Evolutionary conservation across 2,888 invertebrate species (phyloP), one percentile per base, ranked within the genome.

Genomic region (Nomada fabriciana): DNA sequence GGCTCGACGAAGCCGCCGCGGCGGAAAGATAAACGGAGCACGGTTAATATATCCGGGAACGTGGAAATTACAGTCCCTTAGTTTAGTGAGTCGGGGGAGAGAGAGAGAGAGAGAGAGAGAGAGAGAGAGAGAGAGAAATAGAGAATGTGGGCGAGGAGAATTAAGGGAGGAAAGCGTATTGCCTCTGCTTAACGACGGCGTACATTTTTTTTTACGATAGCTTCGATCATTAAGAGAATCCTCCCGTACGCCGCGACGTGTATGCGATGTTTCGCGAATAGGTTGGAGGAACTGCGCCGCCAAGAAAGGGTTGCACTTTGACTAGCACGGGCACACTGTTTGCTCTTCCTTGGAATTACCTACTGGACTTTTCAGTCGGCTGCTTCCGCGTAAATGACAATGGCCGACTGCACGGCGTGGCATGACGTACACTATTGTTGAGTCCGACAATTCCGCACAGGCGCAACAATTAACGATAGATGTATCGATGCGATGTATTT

Each of bases 21-120:
- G 20, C 20, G 65, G 80, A 67, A 80, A 80, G 77, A 80, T 80
- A 80, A 80, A 80, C 80, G 60, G 52, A 77, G 36, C 77, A 47
- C 78, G 61, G 78, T 63, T 78, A 80, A 72, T 68, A 63, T 68
- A 73, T 80, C 68, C 72, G 69, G 47, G 80, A 64, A 78, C 64
- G 79, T 59, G 73, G 68, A 79, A 81, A 81, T 79, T 81, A 68
- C 63, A 71, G 64, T 73, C 55, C 69, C 57, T 79, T 57, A 65
- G 80, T 65, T 79, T 73, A 36, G 69, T 57, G 9, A 29, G 67
- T 53, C 60, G 50, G 29, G 47, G 57, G 53, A 67, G 60, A 43
- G 67, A 67, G 60, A 47, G 47, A 47, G 13, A 47, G 47, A 47
- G 47, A 47, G 43, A 11, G 43, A 43, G 43, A 9, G 43, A 43